Base-by-base conservation (phyloP, 2,888 invertebrate genomes). In the Amiota mariae region DNA sequence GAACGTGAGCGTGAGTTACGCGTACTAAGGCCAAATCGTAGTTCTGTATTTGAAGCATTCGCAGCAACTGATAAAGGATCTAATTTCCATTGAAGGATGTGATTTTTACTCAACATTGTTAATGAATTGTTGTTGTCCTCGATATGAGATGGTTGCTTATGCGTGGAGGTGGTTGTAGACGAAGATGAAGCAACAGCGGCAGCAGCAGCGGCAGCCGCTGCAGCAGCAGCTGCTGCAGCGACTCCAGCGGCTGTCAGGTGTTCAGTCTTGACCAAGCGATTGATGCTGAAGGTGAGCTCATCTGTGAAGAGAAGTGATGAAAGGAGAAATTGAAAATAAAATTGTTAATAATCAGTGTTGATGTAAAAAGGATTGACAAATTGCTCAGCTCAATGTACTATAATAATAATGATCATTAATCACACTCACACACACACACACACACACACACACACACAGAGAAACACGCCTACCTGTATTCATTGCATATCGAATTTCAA, bases 211-310 rank as follows among this genome's bases (percentile, higher is more conserved):
- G 75, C 51, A 72, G 80, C 78, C n/a, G 81, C 83, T 91, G 80
- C 92, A 91, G 80, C 90, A 87, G 82, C 90, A 88, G 72, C 75
- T 11, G 75, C 92, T 77, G 94, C 93, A 71, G 94, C 94, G 46
- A 92, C 92, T 74, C 91, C 91, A 48, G 91, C 91, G 57, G 92
- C 92, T 80, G 92, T 80, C 70, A 88, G 81, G 72, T 87, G 87
- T 82, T 89, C 89, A 82, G 86, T 87, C 86, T 89, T 89, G 79
- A 96, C 95, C 81, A 96, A 90, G 75, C 96, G 93, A 89, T 93
- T 95, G 85, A 96, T 94, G 75, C 96, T 95, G 85, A 96, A 96
- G 85, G 96, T 95, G 85, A 96, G 93, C 88, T 94, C 94, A 86
- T 95, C 96, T 96, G 93, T 4, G 92, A 81, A 24, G 46, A 48